These are phyloP conservation scores for Scaptomyza flava DNA, from an alignment of 2,888 invertebrate species.

Conservation along the genomic window DNA sequence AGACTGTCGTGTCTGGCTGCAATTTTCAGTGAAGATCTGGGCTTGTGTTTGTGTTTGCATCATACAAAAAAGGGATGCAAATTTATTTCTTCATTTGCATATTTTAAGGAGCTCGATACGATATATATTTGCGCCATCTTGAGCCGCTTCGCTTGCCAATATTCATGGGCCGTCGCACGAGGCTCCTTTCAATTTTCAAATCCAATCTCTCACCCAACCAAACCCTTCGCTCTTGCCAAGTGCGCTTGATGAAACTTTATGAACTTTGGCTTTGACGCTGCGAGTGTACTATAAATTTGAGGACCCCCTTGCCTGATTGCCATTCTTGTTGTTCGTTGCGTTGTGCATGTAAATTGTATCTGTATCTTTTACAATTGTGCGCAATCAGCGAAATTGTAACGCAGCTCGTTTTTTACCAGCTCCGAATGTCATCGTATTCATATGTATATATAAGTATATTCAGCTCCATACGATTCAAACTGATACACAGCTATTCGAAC, in stretches of 20 bases:
- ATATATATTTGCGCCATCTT: slow-evolving; percentile 78
- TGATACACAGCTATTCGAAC: slow-evolving; percentile 37
- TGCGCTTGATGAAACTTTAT: slow-evolving; percentile 76
- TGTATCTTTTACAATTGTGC: slow-evolving; percentile 66
- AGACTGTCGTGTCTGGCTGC: slow-evolving; percentile 58
- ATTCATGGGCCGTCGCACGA: slow-evolving; percentile 44
- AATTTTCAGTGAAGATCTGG: slow-evolving; percentile 43
- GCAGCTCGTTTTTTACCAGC: slow-evolving; percentile 65
- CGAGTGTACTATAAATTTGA: slow-evolving; percentile 73
- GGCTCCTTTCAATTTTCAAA: slow-evolving; percentile 30
- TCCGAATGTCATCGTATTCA: slow-evolving; percentile 19
- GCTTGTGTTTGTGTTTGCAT: slow-evolving; percentile 34
- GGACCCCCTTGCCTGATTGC: slow-evolving; percentile 64
- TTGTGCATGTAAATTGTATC: slow-evolving; percentile 69
- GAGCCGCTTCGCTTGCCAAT: slow-evolving; percentile 57
- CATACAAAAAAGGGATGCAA: slow-evolving; percentile 77
- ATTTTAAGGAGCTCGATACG: slow-evolving; percentile 83
- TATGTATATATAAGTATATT: neutral
- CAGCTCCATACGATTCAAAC: slow-evolving; percentile 5
- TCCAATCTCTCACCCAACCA: slow-evolving; percentile 15
- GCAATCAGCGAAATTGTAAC: slow-evolving; percentile 80
- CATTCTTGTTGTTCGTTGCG: slow-evolving; percentile 33
- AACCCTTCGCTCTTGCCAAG: slow-evolving; percentile 26
- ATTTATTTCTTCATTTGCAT: slow-evolving; percentile 85
- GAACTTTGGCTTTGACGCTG: slow-evolving; percentile 63